Percentiles rank a stretch among this genome's conserved stretches.
These are phyloP conservation scores for Eulemur macaco DNA, from an alignment of 2,113 vertebrate genomes.

Conservation along the genomic window DNA sequence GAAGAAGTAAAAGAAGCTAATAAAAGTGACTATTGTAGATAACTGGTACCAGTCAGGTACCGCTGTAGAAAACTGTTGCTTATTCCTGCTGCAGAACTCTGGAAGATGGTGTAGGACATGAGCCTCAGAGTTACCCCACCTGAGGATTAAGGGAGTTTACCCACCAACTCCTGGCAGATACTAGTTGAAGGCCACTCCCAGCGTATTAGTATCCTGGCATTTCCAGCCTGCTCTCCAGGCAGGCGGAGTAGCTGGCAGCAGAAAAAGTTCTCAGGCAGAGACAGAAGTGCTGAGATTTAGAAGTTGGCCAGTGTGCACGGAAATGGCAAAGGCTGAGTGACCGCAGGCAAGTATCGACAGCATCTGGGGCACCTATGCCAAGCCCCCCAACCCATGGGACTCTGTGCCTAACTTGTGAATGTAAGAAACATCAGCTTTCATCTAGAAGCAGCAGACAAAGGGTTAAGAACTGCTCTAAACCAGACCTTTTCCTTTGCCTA, in stretches of 20 bases:
- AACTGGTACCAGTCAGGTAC: not conserved
- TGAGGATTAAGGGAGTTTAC: not conserved
- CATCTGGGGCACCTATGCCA: not conserved
- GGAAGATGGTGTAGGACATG: not conserved
- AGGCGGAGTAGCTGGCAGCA: not conserved
- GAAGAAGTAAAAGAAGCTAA: not conserved
- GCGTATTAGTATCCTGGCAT: not conserved
- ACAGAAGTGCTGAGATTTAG: not conserved
- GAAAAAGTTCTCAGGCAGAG: not conserved
- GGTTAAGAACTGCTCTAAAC: not conserved
- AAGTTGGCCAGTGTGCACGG: not conserved
- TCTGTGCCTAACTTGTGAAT: not conserved
- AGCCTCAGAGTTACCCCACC: not conserved
- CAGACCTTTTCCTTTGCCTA: conserved; percentile 1
- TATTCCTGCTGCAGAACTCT: not conserved
- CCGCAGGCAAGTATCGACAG: not conserved
- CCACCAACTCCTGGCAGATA: not conserved
- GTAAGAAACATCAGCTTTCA: not conserved
- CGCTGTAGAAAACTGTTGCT: not conserved
- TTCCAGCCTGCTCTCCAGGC: not conserved
- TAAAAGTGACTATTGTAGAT: not conserved
- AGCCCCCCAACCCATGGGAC: not conserved
- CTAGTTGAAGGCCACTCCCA: not conserved
- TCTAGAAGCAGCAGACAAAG: not conserved
- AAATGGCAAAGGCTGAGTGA: not conserved